Conservation (phyloP, 2,888 invertebrate genomes). For the Nymphalis polychloros region DNA sequence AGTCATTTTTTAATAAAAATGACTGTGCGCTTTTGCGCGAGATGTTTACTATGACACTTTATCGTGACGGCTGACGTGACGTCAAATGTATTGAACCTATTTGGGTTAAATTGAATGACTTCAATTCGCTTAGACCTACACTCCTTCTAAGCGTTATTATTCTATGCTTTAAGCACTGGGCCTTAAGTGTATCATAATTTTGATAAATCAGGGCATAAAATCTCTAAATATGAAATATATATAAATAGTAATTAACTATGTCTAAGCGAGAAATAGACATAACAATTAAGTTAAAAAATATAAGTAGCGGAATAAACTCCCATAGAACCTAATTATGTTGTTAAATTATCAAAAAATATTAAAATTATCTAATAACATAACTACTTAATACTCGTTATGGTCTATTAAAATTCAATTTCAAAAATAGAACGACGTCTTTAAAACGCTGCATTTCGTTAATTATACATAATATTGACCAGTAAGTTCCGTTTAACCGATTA, state of each 20-base stretch:
- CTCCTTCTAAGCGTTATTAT: too few species aligned
- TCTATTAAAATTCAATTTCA: slow-evolving; percentile 2
- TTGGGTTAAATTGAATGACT: too few species aligned
- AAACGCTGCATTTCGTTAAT: neutral
- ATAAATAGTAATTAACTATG: neutral
- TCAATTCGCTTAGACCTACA: too few species aligned
- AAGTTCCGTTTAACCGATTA: neutral
- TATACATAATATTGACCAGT: neutral
- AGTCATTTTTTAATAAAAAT: too few species aligned
- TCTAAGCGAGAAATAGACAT: neutral
- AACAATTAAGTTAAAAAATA: neutral
- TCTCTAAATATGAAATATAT: neutral
- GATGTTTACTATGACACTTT: too few species aligned
- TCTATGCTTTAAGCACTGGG: too few species aligned
- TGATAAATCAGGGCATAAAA: neutral
- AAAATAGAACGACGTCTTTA: slow-evolving; percentile 1
- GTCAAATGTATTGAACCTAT: too few species aligned
- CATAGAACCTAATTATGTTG: neutral
- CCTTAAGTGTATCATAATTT: too few species aligned
- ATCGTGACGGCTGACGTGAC: too few species aligned
- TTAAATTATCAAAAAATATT: neutral
- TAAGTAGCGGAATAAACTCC: neutral
- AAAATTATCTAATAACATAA: neutral
- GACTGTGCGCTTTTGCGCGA: too few species aligned
- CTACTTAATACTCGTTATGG: neutral